phyloP scores from a whole-genome alignment of 2,888 invertebrate genomes.

The Ceramica pisi region DNA sequence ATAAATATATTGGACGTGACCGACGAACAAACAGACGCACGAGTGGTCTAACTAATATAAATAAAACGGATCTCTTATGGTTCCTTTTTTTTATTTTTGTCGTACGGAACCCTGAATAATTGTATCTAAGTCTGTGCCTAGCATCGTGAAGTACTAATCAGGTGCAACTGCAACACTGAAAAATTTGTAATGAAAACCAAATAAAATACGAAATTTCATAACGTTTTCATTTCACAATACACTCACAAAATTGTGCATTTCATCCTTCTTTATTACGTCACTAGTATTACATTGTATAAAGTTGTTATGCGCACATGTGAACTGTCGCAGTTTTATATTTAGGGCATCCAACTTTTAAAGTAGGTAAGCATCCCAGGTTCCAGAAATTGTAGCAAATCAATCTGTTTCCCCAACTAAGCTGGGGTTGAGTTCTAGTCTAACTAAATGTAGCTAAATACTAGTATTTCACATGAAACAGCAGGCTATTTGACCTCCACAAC shows the following conservation, averaged over 20 bases:
- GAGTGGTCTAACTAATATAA: too few relatives aligned
- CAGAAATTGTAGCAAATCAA: constrained; percentile 12
- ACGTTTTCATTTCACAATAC: neutral
- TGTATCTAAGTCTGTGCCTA: too few relatives aligned
- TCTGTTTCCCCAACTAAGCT: neutral
- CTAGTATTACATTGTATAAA: neutral
- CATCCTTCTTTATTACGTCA: constrained; percentile 12
- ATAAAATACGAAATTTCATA: neutral
- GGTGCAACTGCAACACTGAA: neutral
- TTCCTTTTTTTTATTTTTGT: too few relatives aligned
- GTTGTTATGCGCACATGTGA: neutral
- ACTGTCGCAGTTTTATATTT: constrained; percentile 22
- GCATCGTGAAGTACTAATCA: too few relatives aligned
- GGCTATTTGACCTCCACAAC: neutral
- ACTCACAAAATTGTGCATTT: constrained; percentile 4
- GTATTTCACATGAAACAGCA: neutral
- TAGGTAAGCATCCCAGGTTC: neutral
- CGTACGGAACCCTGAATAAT: too few relatives aligned
- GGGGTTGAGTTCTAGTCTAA: neutral
- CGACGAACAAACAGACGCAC: too few relatives aligned
- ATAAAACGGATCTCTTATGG: too few relatives aligned
- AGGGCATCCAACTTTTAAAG: constrained; percentile 13
- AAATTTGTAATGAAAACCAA: neutral
- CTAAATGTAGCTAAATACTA: neutral
- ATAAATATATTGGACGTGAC: too few relatives aligned